phyloP scores from a whole-genome alignment of 2,113 vertebrate species.

The Eretmochelys imbricata region DNA sequence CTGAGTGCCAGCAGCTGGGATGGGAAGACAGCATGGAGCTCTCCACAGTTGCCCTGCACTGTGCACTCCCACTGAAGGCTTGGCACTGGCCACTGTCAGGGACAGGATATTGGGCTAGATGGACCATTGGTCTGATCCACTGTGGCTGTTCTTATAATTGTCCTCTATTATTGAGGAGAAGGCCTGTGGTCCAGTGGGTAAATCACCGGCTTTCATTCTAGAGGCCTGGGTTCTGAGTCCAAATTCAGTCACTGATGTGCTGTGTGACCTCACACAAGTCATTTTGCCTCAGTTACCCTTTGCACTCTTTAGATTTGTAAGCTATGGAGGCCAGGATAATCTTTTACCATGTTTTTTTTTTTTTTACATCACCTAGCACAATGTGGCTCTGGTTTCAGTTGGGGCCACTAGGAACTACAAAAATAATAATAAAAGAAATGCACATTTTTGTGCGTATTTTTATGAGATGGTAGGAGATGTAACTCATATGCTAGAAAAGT shows the following conservation, averaged over 20 bases:
- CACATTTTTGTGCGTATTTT: neutral
- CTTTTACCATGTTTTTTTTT: neutral
- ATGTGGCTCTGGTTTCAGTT: fast-evolving
- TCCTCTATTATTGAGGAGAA: too few relatives aligned
- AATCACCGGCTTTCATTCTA: too few relatives aligned
- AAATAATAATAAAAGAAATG: neutral
- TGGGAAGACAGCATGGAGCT: too few relatives aligned
- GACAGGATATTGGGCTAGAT: too few relatives aligned
- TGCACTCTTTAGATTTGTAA: neutral
- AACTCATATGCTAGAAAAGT: neutral
- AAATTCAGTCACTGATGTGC: neutral
- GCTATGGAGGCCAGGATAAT: neutral
- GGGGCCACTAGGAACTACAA: neutral
- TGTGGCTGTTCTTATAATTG: too few relatives aligned
- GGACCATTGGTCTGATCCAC: too few relatives aligned
- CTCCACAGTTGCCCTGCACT: too few relatives aligned
- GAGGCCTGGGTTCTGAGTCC: neutral
- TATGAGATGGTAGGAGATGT: neutral
- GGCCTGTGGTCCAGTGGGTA: too few relatives aligned
- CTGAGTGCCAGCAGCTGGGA: too few relatives aligned
- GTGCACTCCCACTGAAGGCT: too few relatives aligned
- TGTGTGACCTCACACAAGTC: neutral
- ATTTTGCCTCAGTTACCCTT: neutral
- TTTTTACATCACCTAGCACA: neutral
- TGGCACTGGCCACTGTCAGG: too few relatives aligned